phyloP scores from a whole-genome alignment of 2,113 vertebrate species.

The Xenopus laevis region DNA sequence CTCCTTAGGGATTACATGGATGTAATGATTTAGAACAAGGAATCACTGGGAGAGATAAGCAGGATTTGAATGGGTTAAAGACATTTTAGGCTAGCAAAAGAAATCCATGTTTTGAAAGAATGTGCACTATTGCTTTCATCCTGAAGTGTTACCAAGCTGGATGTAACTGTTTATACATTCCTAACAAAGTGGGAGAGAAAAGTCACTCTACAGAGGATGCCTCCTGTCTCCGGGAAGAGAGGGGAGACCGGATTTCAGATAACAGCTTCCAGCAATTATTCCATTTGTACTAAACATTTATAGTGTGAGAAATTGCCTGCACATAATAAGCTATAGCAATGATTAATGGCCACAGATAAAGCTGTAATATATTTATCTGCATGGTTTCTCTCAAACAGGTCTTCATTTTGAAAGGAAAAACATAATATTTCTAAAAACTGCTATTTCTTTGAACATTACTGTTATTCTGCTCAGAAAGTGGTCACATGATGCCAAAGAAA shows the following conservation, averaged over 20 bases:
- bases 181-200: slow-evolving; percentile 39
- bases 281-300: slow-evolving; percentile 36
- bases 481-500: too few relatives aligned
- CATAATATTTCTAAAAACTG: too few relatives aligned
- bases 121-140: slow-evolving; percentile 40
- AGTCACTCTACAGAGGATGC: slow-evolving; percentile 31
- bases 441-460: too few relatives aligned
- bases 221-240: slow-evolving; percentile 38
- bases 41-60: not conserved
- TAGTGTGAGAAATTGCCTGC: slow-evolving; percentile 32
- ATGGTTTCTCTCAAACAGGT: not conserved
- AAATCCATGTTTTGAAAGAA: slow-evolving; percentile 33
- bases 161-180: slow-evolving; percentile 44
- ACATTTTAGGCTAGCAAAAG: slow-evolving; percentile 9
- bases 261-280: slow-evolving; percentile 45
- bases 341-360: slow-evolving; percentile 10
- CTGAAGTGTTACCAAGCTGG: slow-evolving; percentile 39
- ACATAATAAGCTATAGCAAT: slow-evolving; percentile 16
- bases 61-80: slow-evolving; percentile 20
- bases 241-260: slow-evolving; percentile 41
- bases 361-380: slow-evolving; percentile 1
- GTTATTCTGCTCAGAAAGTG: too few relatives aligned
- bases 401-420: not conserved
- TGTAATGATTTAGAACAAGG: not conserved
- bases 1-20: not conserved